Conservation (phyloP, 2,797 vertebrate species). For the Acridotheres tristis region DNA sequence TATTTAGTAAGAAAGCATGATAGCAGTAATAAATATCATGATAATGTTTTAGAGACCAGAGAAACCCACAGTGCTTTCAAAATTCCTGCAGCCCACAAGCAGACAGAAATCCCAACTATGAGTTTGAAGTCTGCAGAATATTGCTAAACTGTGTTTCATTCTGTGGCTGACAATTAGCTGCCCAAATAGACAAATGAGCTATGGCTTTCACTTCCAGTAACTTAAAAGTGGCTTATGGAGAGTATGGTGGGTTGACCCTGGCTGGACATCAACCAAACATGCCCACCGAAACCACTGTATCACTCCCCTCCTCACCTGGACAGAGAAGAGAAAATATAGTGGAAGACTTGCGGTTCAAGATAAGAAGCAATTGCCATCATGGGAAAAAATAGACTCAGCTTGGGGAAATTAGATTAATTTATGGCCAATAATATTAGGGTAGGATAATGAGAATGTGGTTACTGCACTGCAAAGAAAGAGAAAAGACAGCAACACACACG, state of each 20-base stretch:
- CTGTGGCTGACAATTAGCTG: neutral
- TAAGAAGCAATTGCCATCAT: neutral
- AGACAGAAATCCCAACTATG: neutral
- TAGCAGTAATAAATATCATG: neutral
- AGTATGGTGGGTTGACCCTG: neutral
- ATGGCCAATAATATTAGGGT: neutral
- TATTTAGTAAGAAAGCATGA: neutral
- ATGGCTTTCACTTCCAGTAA: neutral
- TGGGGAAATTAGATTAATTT: neutral
- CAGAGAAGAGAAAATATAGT: neutral
- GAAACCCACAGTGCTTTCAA: neutral
- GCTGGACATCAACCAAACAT: neutral
- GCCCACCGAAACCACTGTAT: neutral
- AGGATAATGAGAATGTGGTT: neutral
- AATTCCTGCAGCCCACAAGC: neutral
- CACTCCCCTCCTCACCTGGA: neutral
- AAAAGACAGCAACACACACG: no score
- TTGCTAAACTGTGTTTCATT: neutral
- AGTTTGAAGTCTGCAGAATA: neutral
- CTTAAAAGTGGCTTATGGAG: neutral
- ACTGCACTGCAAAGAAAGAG: no score
- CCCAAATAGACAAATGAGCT: neutral
- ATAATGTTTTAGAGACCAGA: neutral
- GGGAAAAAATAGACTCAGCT: neutral
- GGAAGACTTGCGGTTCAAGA: rapidly evolving